Percentiles rank a stretch among this genome's conserved stretches.
These are phyloP conservation scores for Phyllotreta cruciferae DNA, from an alignment of 2,888 invertebrate species.

Conservation along the genomic window DNA sequence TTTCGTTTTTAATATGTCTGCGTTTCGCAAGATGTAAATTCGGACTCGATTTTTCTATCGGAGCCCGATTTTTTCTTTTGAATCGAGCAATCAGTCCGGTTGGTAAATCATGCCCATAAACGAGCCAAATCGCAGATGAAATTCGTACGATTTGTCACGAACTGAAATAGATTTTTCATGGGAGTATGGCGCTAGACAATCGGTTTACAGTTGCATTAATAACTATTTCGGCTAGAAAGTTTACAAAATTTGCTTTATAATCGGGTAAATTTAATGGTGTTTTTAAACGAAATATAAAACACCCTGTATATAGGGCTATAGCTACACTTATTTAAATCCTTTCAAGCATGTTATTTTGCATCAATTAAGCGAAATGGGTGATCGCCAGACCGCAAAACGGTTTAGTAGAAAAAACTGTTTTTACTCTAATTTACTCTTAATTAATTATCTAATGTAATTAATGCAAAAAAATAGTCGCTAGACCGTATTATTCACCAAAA, in stretches of 20 bases:
- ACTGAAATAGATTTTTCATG: conserved; percentile 4
- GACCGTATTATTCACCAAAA: background rate
- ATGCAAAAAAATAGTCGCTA: background rate
- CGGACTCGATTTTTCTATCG: too few species aligned
- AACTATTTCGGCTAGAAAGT: too few species aligned
- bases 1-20: too few species aligned
- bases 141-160: conserved; percentile 1
- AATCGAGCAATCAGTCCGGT: background rate
- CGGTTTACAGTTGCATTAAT: too few species aligned
- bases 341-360: conserved; percentile 6
- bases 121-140: background rate
- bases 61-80: too few species aligned
- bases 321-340: background rate
- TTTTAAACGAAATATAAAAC: too few species aligned
- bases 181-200: background rate
- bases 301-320: too few species aligned
- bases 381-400: conserved; percentile 6
- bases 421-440: background rate
- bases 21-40: too few species aligned
- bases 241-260: too few species aligned
- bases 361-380: conserved; percentile 3
- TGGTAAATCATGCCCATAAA: background rate
- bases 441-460: background rate
- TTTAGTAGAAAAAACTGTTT: background rate
- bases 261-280: too few species aligned